Conservation (phyloP, 2,113 vertebrate genomes). For the Rhadina sibilatrix region DNA sequence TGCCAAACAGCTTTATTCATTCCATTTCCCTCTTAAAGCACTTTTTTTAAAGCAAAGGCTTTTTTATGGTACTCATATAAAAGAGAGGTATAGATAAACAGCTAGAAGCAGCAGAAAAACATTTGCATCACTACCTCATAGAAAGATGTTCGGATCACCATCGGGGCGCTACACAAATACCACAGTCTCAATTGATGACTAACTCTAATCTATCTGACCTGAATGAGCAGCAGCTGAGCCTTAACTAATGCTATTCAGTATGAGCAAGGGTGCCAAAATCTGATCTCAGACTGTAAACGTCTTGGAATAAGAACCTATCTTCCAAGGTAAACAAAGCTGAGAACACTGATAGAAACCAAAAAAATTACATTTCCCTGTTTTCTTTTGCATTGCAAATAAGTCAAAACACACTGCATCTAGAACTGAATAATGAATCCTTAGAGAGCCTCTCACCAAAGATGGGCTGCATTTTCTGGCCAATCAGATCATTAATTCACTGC, state of each 20-base stretch:
- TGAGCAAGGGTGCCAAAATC: slow-evolving; percentile 25
- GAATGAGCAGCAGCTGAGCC: slow-evolving; percentile 37
- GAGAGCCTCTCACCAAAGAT: not conserved
- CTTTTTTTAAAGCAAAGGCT: not conserved
- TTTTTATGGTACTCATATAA: not conserved
- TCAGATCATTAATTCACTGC: not conserved
- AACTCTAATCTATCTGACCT: slow-evolving; percentile 33
- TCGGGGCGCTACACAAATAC: not conserved
- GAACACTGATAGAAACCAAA: not conserved
- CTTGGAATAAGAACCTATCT: not conserved
- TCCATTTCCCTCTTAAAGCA: not conserved
- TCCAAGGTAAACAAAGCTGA: slow-evolving; percentile 26
- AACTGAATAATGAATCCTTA: not conserved
- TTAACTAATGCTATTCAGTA: slow-evolving; percentile 33
- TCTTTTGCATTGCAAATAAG: not conserved
- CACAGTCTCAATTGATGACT: not conserved
- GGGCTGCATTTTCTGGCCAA: not conserved
- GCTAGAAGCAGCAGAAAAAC: not conserved
- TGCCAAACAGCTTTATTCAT: not conserved
- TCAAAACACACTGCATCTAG: not conserved
- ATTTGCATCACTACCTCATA: not conserved
- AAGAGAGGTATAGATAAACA: not conserved
- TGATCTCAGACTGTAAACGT: not conserved
- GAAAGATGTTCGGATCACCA: not conserved
- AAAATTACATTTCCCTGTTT: not conserved